Percentiles rank a stretch among this genome's conserved stretches.
phyloP scores from a whole-genome alignment of 2,113 vertebrate species.

The Stigmatopora nigra region DNA sequence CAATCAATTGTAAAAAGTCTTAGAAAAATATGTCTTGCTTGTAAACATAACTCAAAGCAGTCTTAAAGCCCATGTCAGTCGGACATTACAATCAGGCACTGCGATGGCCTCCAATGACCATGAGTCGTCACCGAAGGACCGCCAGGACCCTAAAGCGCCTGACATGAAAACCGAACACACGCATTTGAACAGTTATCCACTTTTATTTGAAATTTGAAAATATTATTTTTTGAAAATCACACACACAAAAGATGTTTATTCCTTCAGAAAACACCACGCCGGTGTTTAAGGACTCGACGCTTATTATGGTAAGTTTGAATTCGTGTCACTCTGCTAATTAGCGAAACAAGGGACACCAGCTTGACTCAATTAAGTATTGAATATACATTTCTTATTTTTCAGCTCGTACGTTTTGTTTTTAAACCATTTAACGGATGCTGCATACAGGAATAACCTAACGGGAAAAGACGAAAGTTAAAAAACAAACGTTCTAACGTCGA shows the following conservation, averaged over 20 bases:
- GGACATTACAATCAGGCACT: neutral
- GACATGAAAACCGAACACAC: constrained; percentile 28
- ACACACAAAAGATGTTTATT: constrained; percentile 73
- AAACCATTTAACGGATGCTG: no score
- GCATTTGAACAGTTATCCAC: neutral
- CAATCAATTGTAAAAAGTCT: no score
- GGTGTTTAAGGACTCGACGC: constrained; percentile 73
- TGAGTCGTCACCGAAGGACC: neutral
- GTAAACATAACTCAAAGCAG: no score
- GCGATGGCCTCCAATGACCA: neutral
- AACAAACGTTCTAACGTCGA: no score
- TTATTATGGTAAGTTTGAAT: constrained; percentile 78
- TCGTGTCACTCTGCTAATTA: neutral
- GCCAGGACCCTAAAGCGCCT: constrained; percentile 7
- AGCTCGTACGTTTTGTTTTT: no score
- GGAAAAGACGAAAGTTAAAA: no score
- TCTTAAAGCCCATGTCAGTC: neutral
- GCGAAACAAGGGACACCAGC: neutral
- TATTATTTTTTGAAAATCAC: neutral
- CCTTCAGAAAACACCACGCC: constrained; percentile 46
- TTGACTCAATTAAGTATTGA: no score
- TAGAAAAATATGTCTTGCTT: no score
- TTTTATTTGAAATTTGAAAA: no score
- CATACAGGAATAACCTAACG: no score
- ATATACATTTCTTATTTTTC: no score